Evolutionary conservation across 2,888 invertebrate species (phyloP), one percentile per base, ranked within the genome.

Genomic region (Alsophila aescularia): DNA sequence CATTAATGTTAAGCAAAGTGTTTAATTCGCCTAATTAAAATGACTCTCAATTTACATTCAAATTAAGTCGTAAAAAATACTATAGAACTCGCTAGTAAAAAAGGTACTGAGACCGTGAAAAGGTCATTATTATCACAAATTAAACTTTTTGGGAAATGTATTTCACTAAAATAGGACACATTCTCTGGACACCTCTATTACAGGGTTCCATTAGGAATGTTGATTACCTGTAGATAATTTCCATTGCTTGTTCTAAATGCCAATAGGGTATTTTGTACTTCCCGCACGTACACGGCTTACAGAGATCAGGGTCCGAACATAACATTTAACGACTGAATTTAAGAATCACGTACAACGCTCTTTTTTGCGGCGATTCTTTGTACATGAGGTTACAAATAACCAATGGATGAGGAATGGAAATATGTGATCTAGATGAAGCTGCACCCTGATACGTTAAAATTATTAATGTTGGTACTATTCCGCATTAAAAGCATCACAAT

Each of bases 211-310:
- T 77, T 72, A 70, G 60, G 59, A 59, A 65, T 10, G 10, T 8
- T 72, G 60, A 64, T 72, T 73, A 75, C 69, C 73, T 76, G 68
- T 51, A 72, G 67, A 72, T 73, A 74, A 78, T 75, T 71, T 64
- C 53, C 58, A 57, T 62, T 63, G 62, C 63, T 63, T 66, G 64
- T 64, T 60, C 62, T 16, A 62, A 66, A 79, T 78, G 73, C 64
- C 78, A 77, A 85, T 81, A 69, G 75, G 60, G 65, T 36, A 36
- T 57, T 81, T 70, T 43, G 62, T 41, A 79, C 73, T 74, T 69
- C 47, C 49, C 65, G 69, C 88, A 85, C 87, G 88, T 80, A 62
- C 67, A 27, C 44, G 62, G 66, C 79, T 81, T 77, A 77, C 75
- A 59, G 69, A 70, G 69, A 69, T 64, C 62, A 60, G 64, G 69